Evolutionary conservation across 1,140 invertebrate species (phyloP), one percentile per base, ranked within the genome.

Genomic region (Musca domestica): DNA sequence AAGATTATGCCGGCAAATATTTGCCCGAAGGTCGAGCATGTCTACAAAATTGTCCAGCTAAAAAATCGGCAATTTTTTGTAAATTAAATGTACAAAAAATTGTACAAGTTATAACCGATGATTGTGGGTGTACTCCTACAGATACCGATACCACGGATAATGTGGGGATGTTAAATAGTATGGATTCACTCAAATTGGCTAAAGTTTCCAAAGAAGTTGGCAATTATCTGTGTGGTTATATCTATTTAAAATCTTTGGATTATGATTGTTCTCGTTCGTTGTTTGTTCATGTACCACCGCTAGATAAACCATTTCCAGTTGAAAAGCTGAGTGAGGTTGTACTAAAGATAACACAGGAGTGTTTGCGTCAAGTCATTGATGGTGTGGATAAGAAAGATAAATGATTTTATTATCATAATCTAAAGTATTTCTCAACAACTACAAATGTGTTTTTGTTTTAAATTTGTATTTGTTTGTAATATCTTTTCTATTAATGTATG

Each of bases 241-340:
- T 85, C 69, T 89, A 84, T 80, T 85, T 87, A 68, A 85, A 86
- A 66, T 89, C 88, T 1, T 71, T 89, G 17, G 81, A 81, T 68
- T 77, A 85, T 63, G 72, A 87, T 72, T 70, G 70, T 15, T 73
- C 78, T 10, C 81, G 82, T 30, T 83, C 82, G 20, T 54, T 89
- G 12, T 89, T 89, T 77, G 75, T 89, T 20, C 88, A 89, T 78
- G 87, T 89, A 4, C 88, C 88, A 6, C 82, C 85, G n/a, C 73
- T 87, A n/a, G 66, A 85, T 69, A 73, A 78, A 17, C 85, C 84
- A 1, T 88, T 87, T 71, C 73, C 82, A 2, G 82, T 77, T 10
- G n/a, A 76, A 27, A 78, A 86, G 78, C 81, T 83, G n/a, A 83
- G 85, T 1, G 74, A 83, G 63, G 86, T 84, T 68, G 70, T 89